A percentile compares a stretch with the other conserved stretches of the same genome.
These are phyloP conservation scores for Argynnis bischoffii DNA, from an alignment of 2,888 invertebrate species.

Conservation along the genomic window DNA sequence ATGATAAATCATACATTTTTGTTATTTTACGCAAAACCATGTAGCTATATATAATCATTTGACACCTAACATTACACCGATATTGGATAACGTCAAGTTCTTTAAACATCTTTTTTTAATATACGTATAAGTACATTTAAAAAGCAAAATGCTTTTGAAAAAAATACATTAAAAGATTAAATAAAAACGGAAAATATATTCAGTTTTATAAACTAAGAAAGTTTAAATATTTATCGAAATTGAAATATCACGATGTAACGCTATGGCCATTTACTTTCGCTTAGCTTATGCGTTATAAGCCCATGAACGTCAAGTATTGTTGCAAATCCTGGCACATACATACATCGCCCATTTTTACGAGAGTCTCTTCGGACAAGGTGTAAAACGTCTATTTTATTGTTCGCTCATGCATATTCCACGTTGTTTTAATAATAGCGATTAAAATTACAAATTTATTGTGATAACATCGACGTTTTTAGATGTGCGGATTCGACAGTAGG, in stretches of 20 bases:
- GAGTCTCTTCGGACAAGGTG: constrained; percentile 57
- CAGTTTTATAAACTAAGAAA: no score
- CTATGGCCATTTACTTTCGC: constrained; percentile 18
- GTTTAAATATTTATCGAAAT: not conserved
- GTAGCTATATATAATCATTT: constrained; percentile 31
- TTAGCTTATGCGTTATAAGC: constrained; percentile 45
- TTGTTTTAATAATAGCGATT: constrained; percentile 78
- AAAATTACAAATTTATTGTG: constrained; percentile 75
- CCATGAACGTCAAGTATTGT: constrained; percentile 62
- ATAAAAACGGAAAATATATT: no score
- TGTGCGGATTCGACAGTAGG: constrained; percentile 55
- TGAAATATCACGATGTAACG: constrained; percentile 8
- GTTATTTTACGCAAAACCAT: constrained; percentile 35
- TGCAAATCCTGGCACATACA: constrained; percentile 62
- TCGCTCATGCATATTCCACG: constrained; percentile 57
- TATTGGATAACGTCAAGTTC: constrained; percentile 23
- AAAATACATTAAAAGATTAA: no score
- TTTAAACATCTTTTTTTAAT: constrained; percentile 5
- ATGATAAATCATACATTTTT: constrained; percentile 65
- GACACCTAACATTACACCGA: constrained; percentile 30
- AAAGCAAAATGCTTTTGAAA: no score
- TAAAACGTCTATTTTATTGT: constrained; percentile 74
- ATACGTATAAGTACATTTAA: no score
- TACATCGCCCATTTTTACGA: constrained; percentile 65
- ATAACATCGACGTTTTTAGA: constrained; percentile 62